Evolutionary conservation across 2,888 invertebrate species (phyloP).

Genomic region (Tromatobia lineatoria): DNA sequence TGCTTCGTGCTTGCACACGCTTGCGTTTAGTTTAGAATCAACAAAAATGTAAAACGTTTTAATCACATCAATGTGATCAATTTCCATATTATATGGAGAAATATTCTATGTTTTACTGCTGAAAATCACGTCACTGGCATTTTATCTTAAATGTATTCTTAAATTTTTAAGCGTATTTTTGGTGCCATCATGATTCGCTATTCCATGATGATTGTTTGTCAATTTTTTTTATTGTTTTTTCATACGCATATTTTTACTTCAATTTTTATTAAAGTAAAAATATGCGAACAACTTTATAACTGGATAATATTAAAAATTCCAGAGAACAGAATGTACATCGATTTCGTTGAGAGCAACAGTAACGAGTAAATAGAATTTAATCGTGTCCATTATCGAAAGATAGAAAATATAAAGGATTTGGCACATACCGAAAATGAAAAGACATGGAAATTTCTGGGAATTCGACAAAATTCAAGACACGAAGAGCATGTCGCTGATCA

Average conservation of each 20-base stretch:
- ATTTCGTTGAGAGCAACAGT: no score
- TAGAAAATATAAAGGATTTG: no score
- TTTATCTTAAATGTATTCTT: not conserved
- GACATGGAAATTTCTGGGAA: no score
- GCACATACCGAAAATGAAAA: no score
- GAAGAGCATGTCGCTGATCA: no score
- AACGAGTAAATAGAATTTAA: no score
- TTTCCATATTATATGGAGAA: conserved; percentile 17
- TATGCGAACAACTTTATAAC: no score
- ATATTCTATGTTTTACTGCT: conserved; percentile 2
- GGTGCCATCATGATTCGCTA: not conserved
- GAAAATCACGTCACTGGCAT: not conserved
- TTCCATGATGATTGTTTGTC: not conserved
- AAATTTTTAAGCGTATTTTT: not conserved
- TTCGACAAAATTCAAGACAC: no score
- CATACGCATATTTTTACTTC: no score
- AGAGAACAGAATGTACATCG: no score
- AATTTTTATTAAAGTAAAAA: not conserved
- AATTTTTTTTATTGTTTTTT: not conserved
- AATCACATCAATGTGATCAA: conserved; percentile 16
- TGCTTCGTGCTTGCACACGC: not conserved
- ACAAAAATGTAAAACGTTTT: conserved; percentile 27
- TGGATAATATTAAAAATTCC: no score
- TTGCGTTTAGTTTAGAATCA: conserved; percentile 8
- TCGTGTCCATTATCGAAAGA: no score